Conservation (phyloP, 1,140 invertebrate genomes). For the Tachypleus tridentatus region DNA sequence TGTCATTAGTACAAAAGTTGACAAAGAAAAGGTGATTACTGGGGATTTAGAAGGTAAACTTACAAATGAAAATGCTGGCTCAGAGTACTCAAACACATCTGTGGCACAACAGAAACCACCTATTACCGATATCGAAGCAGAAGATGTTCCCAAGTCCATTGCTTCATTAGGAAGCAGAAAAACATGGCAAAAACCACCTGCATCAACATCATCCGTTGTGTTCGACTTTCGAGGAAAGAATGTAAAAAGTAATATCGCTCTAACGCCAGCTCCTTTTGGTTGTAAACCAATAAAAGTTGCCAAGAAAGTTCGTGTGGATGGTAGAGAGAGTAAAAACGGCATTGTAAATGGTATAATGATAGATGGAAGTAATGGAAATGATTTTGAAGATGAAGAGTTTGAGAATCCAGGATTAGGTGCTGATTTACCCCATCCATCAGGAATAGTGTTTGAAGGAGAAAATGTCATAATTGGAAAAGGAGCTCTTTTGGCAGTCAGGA, state of each 20-base stretch:
- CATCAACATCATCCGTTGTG: conserved; percentile 17
- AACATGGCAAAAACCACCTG: conserved; percentile 1
- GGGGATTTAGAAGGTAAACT: no score
- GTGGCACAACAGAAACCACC: no score
- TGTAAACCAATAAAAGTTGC: conserved; percentile 13
- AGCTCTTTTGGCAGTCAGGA: conserved; percentile 54
- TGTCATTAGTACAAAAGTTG: no score
- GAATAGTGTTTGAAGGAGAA: conserved; percentile 70
- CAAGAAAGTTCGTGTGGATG: conserved; percentile 3
- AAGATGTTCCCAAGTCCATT: background rate
- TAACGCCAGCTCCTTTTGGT: conserved; percentile 20
- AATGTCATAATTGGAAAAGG: conserved; percentile 78
- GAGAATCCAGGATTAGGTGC: conserved; percentile 39
- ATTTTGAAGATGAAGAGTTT: conserved; percentile 42
- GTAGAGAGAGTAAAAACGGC: conserved; percentile 29
- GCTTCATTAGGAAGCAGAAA: conserved; percentile 3
- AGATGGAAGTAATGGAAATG: conserved; percentile 35
- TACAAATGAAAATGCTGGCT: no score
- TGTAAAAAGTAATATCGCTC: conserved; percentile 22
- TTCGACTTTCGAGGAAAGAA: conserved; percentile 27
- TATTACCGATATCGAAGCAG: background rate
- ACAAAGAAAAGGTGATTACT: no score
- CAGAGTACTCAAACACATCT: no score
- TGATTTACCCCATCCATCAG: conserved; percentile 39
- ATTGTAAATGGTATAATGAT: conserved; percentile 43